Evolutionary conservation across 2,113 vertebrate species (phyloP), one percentile per base, ranked within the genome.

Genomic region (Chrysemys picta): DNA sequence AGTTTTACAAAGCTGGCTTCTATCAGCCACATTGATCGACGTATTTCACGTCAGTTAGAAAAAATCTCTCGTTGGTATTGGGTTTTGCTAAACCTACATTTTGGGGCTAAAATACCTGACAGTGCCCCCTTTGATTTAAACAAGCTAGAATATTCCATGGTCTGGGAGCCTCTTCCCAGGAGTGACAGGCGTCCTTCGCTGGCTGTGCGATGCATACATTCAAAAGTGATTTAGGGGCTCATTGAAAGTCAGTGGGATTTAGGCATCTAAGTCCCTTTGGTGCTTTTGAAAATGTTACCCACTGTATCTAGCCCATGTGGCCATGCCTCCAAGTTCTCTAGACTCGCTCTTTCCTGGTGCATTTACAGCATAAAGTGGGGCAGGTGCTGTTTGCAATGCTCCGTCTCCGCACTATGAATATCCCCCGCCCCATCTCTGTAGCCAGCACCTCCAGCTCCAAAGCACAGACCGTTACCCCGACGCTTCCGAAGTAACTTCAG

Each of bases 11-110:
- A 7, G 91, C 92, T 75, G 93, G 49, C 84, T 83, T 8, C 89
- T 4, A 8, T 54, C 85, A 49, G 78, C 4, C 35, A 0, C 4
- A 25, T 6, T 50, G 12, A 50, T 12, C 49, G 14, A 4, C 13
- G 13, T 50, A 14, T 50, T 14, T 50, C 49, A 50, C 49, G 13
- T 50, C 49, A 50, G 49, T 50, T 50, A 50, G 49, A 50, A 50
- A 50, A 50, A 59, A 10, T 69, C 21, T 19, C 35, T 69, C 35
- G 5, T 62, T 62, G 59, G 59, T 7, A 38, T 9, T 72, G 65
- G 65, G 65, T 38, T 38, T 38, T 72, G 65, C 65, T 72, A 10
- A 72, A 8, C n/a, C 65, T 21, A 19, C 10, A 2, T 42, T 27
- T 27, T 22, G 38, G 42, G 12, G 35, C 65, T 21, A 76, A 76